Evolutionary conservation across 64 coral and sea anemone species (phyloP).

Genomic region (Hydrozoanthus tunicans): DNA sequence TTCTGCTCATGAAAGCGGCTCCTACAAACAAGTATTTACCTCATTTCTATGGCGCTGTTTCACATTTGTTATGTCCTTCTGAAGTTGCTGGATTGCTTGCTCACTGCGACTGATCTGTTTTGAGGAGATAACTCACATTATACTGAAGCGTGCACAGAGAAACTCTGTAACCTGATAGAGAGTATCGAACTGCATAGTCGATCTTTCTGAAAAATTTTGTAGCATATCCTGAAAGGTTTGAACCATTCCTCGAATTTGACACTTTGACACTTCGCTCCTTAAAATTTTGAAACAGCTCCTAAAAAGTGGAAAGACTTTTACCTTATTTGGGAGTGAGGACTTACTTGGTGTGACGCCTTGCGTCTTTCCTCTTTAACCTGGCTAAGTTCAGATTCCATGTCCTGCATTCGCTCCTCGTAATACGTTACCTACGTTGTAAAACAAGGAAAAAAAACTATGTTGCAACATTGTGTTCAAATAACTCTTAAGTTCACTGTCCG

Average conservation of each 20-base stretch:
- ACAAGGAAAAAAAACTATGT: background rate
- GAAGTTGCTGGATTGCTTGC: constrained; percentile 81
- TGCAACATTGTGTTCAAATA: no score
- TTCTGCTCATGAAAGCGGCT: background rate
- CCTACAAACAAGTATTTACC: constrained; percentile 16
- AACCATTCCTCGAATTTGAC: no score
- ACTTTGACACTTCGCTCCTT: no score
- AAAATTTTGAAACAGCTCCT: no score
- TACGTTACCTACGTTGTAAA: constrained; percentile 58
- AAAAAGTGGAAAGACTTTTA: no score
- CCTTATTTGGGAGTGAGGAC: background rate
- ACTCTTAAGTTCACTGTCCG: no score
- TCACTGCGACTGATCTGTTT: constrained; percentile 82
- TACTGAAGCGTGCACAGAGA: background rate
- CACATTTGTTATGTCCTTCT: constrained; percentile 71
- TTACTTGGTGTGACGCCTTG: constrained; percentile 64
- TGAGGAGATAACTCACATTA: background rate
- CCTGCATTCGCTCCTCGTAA: constrained; percentile 78
- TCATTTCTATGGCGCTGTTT: constrained; percentile 84
- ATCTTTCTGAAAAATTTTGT: no score
- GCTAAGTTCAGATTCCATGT: constrained; percentile 71
- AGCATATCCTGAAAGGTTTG: no score
- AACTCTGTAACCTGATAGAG: no score
- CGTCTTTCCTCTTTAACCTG: constrained; percentile 79
- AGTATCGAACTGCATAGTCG: no score